Conservation (phyloP, 64 coral and sea anemone genomes). For the Catalaphyllia jardinei region DNA sequence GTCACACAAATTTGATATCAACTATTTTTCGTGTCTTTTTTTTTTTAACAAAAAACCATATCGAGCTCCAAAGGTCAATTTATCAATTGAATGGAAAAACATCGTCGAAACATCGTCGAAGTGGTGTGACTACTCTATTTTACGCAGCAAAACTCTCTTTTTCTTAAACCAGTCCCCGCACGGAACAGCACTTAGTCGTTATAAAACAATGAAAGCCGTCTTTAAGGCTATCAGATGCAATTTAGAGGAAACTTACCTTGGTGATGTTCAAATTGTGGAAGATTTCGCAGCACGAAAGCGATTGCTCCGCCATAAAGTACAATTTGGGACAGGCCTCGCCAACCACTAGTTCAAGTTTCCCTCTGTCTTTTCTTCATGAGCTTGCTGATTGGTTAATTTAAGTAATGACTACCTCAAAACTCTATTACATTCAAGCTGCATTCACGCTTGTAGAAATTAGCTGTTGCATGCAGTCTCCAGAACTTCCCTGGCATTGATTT, state of each 20-base stretch:
- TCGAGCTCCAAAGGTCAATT: no score
- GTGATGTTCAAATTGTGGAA: slow-evolving; percentile 42
- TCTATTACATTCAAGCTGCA: no score
- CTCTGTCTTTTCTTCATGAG: not conserved
- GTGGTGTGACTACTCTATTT: no score
- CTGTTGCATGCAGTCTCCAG: not conserved
- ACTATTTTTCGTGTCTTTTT: no score
- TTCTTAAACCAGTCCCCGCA: not conserved
- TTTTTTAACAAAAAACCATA: no score
- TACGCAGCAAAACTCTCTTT: no score
- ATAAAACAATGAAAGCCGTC: not conserved
- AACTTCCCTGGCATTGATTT: not conserved
- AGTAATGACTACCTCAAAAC: not conserved
- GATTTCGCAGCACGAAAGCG: slow-evolving; percentile 21
- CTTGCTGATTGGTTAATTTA: not conserved
- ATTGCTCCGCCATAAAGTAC: slow-evolving; percentile 5
- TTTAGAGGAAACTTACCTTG: not conserved
- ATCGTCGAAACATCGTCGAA: no score
- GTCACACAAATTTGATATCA: no score
- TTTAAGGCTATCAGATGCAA: not conserved
- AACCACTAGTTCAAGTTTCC: slow-evolving; percentile 1
- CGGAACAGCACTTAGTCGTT: no score
- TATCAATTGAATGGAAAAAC: no score
- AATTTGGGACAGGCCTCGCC: slow-evolving; percentile 9
- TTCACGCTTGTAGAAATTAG: not conserved